Percentiles rank a stretch among this genome's conserved stretches.
phyloP scores from a whole-genome alignment of 2,113 vertebrate species.

The Leuciscus idus region DNA sequence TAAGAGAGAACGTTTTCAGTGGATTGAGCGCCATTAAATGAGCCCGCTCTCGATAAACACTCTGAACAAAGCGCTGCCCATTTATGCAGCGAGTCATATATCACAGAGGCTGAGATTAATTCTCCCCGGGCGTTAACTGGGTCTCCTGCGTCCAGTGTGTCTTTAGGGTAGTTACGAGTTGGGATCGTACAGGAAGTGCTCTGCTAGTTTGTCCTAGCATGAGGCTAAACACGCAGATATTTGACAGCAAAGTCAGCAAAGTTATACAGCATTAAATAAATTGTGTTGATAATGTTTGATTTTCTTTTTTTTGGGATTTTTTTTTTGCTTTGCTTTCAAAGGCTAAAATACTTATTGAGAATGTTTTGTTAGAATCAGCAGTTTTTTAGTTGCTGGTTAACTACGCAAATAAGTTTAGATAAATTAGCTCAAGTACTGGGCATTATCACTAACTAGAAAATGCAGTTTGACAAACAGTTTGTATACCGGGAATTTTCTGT shows the following conservation, averaged over 20 bases:
- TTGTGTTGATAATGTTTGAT: background rate
- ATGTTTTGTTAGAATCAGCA: background rate
- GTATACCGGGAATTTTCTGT: background rate
- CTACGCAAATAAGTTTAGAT: background rate
- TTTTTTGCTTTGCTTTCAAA: background rate
- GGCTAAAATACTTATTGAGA: background rate
- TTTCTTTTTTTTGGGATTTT: too few relatives aligned
- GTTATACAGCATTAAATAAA: background rate
- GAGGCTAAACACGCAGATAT: slow-evolving; percentile 23
- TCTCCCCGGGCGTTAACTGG: background rate
- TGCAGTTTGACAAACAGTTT: background rate
- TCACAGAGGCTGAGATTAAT: slow-evolving; percentile 34
- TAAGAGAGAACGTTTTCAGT: slow-evolving; percentile 3
- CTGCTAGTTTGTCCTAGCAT: slow-evolving; percentile 34
- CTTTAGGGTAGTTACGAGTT: slow-evolving; percentile 42
- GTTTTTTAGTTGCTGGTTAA: background rate
- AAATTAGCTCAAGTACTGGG: background rate
- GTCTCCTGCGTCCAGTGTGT: slow-evolving; percentile 1
- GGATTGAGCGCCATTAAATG: slow-evolving; percentile 27
- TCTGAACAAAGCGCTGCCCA: slow-evolving; percentile 30
- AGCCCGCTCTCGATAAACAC: slow-evolving; percentile 23
- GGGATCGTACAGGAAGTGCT: slow-evolving; percentile 32
- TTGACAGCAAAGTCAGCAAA: slow-evolving; percentile 31
- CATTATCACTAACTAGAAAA: background rate
- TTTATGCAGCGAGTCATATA: slow-evolving; percentile 43